Evolutionary conservation across 2,797 vertebrate species (phyloP), one percentile per base, ranked within the genome.

Genomic region (Tragelaphus oryx): DNA sequence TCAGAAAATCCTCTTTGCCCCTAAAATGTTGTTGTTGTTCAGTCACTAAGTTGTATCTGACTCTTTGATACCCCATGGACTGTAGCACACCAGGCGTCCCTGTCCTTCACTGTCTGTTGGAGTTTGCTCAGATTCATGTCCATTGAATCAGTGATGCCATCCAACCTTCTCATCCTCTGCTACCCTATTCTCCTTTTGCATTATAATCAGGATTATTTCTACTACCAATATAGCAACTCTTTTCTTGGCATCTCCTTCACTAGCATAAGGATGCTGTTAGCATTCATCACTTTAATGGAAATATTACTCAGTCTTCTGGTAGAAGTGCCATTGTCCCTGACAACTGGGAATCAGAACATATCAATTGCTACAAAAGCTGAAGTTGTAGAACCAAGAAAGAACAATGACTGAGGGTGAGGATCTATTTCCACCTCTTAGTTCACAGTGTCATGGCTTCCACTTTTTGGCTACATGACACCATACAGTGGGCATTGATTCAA

Each of bases 321-420:
- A 83, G 17, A 75, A 57, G 60, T 79, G 1, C 2, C 2, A 22
- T 14, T 50, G 14, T 57, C 13, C 30, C 30, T 79, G 41, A 41
- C 65, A 50, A 88, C 4, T 75, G 9, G 17, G 6, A 87, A 57
- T 80, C 17, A 48, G 76, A 33, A 74, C 24, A 5, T 41, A 17
- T 37, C n/a, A 16, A 62, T 22, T 20, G 33, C 22, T 87, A 30
- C 2, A 65, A 89, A 87, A 75, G 4, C 46, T 75, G 11, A 71
- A 93, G 10, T 50, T 54, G 10, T 84, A 46, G 18, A 24, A 59
- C 9, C 4, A 79, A 16, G 33, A 62, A 79, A 93, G n/a, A 22
- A 59, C 5, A 24, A 57, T 54, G 13, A 62, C 4, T 16, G 2
- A 8, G 26, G 0, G 3, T n/a, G 50, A 24, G 3, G 6, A 2